Evolutionary conservation across 2,113 vertebrate species (phyloP).

Genomic region (Butorides virescens): DNA sequence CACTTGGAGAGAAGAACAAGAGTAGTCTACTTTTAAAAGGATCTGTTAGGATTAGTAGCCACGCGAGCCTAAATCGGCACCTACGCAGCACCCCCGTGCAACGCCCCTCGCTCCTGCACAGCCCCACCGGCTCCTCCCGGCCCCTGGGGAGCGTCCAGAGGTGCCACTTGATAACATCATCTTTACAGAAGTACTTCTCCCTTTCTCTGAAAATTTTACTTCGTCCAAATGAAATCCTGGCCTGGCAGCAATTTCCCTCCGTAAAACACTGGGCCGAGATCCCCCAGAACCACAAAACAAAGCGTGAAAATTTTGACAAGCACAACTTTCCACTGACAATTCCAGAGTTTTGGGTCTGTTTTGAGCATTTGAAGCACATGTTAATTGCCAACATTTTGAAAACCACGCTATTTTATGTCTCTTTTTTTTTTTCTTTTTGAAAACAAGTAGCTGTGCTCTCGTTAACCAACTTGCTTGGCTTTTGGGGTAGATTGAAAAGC

Average conservation of each 20-base stretch:
- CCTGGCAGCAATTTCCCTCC: not conserved
- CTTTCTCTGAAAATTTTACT: not conserved
- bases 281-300: not conserved
- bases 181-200: not conserved
- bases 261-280: not conserved
- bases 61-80: fast-evolving
- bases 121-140: not conserved
- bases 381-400: not conserved
- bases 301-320: not conserved
- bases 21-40: not conserved
- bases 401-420: not conserved
- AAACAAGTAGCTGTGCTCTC: not conserved
- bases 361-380: not conserved
- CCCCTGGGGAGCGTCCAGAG: not conserved
- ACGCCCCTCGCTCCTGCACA: fast-evolving
- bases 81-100: not conserved
- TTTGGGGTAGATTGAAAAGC: not conserved
- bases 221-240: not conserved
- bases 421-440: not conserved
- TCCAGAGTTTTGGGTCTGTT: not conserved
- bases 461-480: not conserved
- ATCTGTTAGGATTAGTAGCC: not conserved
- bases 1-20: not conserved
- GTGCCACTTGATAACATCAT: not conserved
- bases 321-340: not conserved